These are phyloP conservation scores for Patagioenas fasciata DNA, from an alignment of 2,113 vertebrate species.

Conservation along the genomic window DNA sequence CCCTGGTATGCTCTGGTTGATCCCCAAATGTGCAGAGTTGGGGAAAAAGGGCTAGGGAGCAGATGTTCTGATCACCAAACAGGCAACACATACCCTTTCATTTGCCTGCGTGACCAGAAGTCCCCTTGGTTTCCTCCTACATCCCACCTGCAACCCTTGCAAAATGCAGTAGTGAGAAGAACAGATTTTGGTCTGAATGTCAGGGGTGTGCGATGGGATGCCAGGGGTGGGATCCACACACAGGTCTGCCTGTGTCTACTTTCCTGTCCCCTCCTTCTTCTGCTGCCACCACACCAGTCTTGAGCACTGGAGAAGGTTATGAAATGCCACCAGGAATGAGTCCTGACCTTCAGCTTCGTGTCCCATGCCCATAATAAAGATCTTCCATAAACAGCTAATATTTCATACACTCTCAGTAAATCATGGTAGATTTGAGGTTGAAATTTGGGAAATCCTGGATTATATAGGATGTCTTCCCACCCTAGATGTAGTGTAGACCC, in stretches of 20 bases:
- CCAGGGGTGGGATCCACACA: accelerated
- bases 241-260: not conserved
- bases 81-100: not conserved
- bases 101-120: accelerated
- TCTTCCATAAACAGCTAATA: not conserved
- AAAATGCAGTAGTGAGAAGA: not conserved
- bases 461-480: not conserved
- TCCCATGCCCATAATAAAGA: not conserved
- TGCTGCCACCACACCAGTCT: not conserved
- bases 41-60: no score
- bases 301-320: not conserved
- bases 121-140: not conserved
- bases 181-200: not conserved
- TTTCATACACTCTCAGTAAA: not conserved
- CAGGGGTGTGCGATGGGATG: not conserved
- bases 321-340: not conserved
- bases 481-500: no score
- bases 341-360: not conserved
- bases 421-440: not conserved
- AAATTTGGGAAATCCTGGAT: not conserved
- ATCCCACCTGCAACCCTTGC: not conserved
- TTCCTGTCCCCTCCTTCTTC: not conserved
- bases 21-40: not conserved
- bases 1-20: not conserved
- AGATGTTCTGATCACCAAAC: not conserved